Percentiles rank a stretch among this genome's conserved stretches.
These are phyloP conservation scores for Oryzias sinensis DNA, from an alignment of 2,797 vertebrate genomes.

Conservation along the genomic window DNA sequence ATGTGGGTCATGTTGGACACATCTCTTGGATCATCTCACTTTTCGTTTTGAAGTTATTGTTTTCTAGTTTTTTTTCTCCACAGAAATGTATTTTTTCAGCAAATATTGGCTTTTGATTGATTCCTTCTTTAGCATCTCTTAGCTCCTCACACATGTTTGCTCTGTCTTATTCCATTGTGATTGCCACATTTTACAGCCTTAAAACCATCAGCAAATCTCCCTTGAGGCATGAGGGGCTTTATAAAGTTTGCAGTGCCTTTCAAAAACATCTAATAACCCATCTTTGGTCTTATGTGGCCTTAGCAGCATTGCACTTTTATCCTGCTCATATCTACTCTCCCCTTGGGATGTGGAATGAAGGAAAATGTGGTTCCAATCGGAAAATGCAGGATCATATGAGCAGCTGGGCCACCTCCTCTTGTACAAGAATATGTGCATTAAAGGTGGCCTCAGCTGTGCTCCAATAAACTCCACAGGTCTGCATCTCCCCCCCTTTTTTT, in stretches of 20 bases:
- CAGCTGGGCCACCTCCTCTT: conserved; percentile 37
- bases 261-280: conserved; percentile 72
- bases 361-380: conserved; percentile 57
- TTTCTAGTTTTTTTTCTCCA: conserved; percentile 41
- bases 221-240: conserved; percentile 43
- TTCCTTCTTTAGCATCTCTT: conserved; percentile 48
- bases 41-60: conserved; percentile 62
- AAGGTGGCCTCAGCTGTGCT: conserved; percentile 62
- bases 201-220: conserved; percentile 59
- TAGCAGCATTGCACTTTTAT: conserved; percentile 58
- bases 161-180: conserved; percentile 46
- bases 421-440: conserved; percentile 46
- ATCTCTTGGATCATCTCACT: conserved; percentile 62
- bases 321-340: conserved; percentile 46
- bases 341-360: conserved; percentile 35
- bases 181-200: conserved; percentile 44
- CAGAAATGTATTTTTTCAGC: conserved; percentile 41
- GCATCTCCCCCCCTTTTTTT: conserved; percentile 37
- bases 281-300: conserved; percentile 51
- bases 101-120: conserved; percentile 68
- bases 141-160: conserved; percentile 54
- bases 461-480: conserved; percentile 53
- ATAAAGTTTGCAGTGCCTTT: conserved; percentile 58
- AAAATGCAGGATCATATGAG: conserved; percentile 40
- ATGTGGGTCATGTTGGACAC: conserved; percentile 44